Base-by-base conservation (phyloP, 1,140 invertebrate species). In the Lucilia sericata region DNA sequence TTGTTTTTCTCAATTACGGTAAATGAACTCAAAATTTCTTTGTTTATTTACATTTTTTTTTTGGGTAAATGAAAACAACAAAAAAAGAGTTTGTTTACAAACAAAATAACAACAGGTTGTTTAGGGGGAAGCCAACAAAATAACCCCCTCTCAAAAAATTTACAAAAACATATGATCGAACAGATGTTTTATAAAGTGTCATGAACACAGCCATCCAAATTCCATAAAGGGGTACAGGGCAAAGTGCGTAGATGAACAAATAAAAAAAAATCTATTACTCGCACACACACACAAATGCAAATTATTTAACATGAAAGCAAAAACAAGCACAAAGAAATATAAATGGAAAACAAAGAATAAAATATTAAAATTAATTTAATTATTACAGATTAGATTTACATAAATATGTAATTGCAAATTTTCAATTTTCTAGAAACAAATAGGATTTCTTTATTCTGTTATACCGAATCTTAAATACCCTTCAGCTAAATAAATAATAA, bases 51-150 rank as follows among this genome's bases (percentile, higher is more conserved):
- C 65, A 70, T 21, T 21, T 70, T 19, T 21, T 70, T 70, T 25
- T 10, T 7, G n/a, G 19, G n/a, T 70, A 70, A 70, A 70, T 5
- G 25, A 70, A 25, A 70, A 70, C 65, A 70, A 70, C 65, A 5
- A 70, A 70, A 65, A 65, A 65, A 65, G 8, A 21, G n/a, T 70
- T 70, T 70, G 65, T 70, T 70, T 70, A 70, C 65, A 70, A 70
- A 70, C 65, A 70, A 70, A 70, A 21, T 21, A 70, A 10, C 65
- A 70, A 70, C 65, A 70, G 19, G 65, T 70, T 21, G n/a, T 12
- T n/a, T 7, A 19, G 7, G 65, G 19, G 19, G 21, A 8, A 70
- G n/a, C 19, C 12, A 70, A n/a, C 2, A n/a, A 9, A 17, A 21
- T 7, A 17, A 10, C 65, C 65, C 19, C 2, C 3, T 9, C 60